A percentile compares a stretch with the other conserved stretches of the same genome.
These are phyloP conservation scores for Brachycybe producta DNA, from an alignment of 2,888 invertebrate genomes.

Conservation along the genomic window DNA sequence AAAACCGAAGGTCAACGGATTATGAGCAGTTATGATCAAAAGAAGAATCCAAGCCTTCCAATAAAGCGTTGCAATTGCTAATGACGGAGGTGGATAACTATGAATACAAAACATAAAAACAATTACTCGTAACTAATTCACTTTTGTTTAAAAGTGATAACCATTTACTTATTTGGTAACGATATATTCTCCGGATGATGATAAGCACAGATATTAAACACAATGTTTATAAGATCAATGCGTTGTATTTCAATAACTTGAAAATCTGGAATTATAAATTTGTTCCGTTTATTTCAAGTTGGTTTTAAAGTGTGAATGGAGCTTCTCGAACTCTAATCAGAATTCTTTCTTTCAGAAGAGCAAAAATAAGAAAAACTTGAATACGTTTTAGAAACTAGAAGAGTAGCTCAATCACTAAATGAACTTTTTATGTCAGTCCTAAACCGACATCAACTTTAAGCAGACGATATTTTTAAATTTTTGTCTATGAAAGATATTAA, in stretches of 20 bases:
- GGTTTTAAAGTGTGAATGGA: too few species aligned
- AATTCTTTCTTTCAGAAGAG: too few species aligned
- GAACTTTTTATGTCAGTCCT: too few species aligned
- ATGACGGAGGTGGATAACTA: constrained; percentile 65
- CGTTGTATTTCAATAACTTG: constrained; percentile 30
- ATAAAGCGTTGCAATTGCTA: constrained; percentile 82
- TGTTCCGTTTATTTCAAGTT: too few species aligned
- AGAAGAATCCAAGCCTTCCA: constrained; percentile 91
- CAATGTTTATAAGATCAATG: constrained; percentile 66
- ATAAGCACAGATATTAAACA: constrained; percentile 81
- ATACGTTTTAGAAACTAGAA: too few species aligned
- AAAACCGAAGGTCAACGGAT: constrained; percentile 73
- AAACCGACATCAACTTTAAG: too few species aligned
- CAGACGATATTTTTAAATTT: too few species aligned
- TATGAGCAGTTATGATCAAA: constrained; percentile 79
- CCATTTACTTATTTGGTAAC: constrained; percentile 66
- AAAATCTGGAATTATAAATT: constrained; percentile 29
- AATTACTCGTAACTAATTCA: constrained; percentile 2
- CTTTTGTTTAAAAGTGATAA: constrained; percentile 26
- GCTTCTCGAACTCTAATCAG: too few species aligned
- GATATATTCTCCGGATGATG: constrained; percentile 85
- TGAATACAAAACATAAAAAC: constrained; percentile 19
- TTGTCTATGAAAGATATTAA: too few species aligned
- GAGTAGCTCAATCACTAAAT: too few species aligned
- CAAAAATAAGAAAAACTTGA: too few species aligned